phyloP scores from a whole-genome alignment of 2,113 vertebrate genomes.

The Echinops telfairi region DNA sequence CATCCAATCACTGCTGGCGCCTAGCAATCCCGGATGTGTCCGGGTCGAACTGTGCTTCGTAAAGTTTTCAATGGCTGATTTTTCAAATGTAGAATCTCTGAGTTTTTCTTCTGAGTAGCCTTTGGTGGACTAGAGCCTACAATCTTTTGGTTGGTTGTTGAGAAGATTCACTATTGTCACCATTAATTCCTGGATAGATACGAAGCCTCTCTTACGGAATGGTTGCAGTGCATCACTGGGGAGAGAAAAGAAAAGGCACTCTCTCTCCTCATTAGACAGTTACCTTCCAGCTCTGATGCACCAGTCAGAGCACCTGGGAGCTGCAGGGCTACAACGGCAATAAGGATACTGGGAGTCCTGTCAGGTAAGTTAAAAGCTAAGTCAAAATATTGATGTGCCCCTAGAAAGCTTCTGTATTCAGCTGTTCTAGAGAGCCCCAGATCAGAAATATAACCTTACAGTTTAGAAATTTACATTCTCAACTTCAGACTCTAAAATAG shows the following conservation, averaged over 20 bases:
- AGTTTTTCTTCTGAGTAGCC: background rate
- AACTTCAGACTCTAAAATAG: constrained; percentile 65
- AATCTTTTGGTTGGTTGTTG: background rate
- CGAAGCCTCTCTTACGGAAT: background rate
- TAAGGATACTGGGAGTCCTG: background rate
- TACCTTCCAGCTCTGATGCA: background rate
- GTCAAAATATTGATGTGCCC: background rate
- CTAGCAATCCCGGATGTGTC: background rate
- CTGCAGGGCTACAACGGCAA: background rate
- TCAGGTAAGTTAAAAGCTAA: background rate
- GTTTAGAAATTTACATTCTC: constrained; percentile 46
- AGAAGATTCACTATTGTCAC: background rate
- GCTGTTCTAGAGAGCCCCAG: background rate
- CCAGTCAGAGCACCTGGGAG: background rate
- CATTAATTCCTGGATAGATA: background rate
- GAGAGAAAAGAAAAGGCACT: background rate
- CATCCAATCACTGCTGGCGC: background rate
- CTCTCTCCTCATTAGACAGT: background rate
- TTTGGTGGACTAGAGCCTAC: background rate
- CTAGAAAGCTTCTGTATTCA: background rate
- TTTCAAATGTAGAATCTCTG: background rate
- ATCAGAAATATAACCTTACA: constrained; percentile 32
- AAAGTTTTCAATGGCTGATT: background rate
- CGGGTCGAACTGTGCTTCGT: background rate
- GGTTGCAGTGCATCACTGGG: background rate